Base-by-base conservation (phyloP, 1,140 invertebrate genomes). In the Mya arenaria region DNA sequence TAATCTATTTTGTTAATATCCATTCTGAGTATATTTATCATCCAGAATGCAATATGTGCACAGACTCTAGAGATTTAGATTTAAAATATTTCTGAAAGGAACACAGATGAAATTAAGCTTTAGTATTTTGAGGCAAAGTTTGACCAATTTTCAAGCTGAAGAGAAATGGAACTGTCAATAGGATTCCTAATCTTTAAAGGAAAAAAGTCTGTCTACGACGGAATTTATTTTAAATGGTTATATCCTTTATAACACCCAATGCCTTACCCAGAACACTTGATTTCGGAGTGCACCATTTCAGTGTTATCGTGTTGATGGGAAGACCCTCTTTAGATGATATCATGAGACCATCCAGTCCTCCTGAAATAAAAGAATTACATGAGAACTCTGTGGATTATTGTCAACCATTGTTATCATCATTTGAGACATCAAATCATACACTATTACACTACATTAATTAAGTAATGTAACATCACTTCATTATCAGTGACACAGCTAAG, bases 211-310 rank as follows among this genome's bases (percentile, higher is more conserved):
- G n/a, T n/a, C n/a, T n/a, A n/a, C n/a, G n/a, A n/a, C n/a, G n/a
- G n/a, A n/a, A n/a, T n/a, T n/a, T n/a, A n/a, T n/a, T n/a, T n/a
- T n/a, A n/a, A n/a, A n/a, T n/a, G n/a, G n/a, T n/a, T n/a, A n/a
- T n/a, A n/a, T n/a, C n/a, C 41, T 44, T 44, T 44, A 10, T 19
- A 44, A 44, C 19, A 10, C 19, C 10, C 15, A 58, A 19, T 36
- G n/a, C 75, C 88, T 89, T 84, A 93, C 95, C 96, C 86, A 95
- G 96, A 71, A 96, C 95, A 41, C 96, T 93, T 19, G 92, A 96
- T 44, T 97, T 94, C 0, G 98, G 98, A 13, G 98, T 99, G 92
- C 97, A 98, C 98, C 98, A 99, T 87, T 98, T 98, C 6, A 99
- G 93, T 0, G 97, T 98, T 0, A 98, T 95, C 0, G 95, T 96